phyloP scores from a whole-genome alignment of 2,888 invertebrate genomes.

The Acrocyrtus sp. region DNA sequence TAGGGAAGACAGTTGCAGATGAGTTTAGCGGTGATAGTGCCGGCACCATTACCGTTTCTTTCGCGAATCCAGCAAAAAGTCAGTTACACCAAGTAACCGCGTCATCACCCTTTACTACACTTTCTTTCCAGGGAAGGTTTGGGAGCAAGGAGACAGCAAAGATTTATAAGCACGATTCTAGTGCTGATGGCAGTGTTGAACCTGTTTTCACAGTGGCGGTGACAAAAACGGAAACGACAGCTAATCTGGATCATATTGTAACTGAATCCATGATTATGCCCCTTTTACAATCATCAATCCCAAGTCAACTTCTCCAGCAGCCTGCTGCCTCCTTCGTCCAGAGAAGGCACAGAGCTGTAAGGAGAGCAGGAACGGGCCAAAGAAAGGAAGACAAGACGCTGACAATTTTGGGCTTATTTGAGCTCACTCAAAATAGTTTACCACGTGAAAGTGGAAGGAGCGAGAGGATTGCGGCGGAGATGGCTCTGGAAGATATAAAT shows the following conservation, averaged over 20 bases:
- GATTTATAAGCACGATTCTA: no score
- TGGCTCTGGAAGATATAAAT: slow-evolving; percentile 86
- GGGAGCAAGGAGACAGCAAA: no score
- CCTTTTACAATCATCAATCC: no score
- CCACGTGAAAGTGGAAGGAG: slow-evolving; percentile 71
- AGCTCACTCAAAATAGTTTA: slow-evolving; percentile 73
- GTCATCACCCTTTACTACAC: no score
- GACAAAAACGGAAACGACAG: slow-evolving; percentile 1
- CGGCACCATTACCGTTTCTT: background rate
- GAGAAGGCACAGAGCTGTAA: background rate
- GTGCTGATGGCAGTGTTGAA: background rate
- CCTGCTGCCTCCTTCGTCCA: slow-evolving; percentile 1
- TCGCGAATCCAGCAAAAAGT: no score
- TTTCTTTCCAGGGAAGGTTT: no score
- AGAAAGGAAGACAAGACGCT: slow-evolving; percentile 48
- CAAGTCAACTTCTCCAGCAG: slow-evolving; percentile 3
- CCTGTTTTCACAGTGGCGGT: slow-evolving; percentile 6
- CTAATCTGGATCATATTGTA: slow-evolving; percentile 4
- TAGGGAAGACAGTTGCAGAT: no score
- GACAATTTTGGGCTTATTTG: slow-evolving; percentile 81
- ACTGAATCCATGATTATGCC: slow-evolving; percentile 1
- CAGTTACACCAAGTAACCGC: no score
- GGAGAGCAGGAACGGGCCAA: slow-evolving; percentile 3
- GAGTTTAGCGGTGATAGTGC: no score
- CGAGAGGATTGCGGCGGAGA: slow-evolving; percentile 81